Evolutionary conservation across 2,888 invertebrate species (phyloP), one percentile per base, ranked within the genome.

Genomic region (Machimus rusticus): DNA sequence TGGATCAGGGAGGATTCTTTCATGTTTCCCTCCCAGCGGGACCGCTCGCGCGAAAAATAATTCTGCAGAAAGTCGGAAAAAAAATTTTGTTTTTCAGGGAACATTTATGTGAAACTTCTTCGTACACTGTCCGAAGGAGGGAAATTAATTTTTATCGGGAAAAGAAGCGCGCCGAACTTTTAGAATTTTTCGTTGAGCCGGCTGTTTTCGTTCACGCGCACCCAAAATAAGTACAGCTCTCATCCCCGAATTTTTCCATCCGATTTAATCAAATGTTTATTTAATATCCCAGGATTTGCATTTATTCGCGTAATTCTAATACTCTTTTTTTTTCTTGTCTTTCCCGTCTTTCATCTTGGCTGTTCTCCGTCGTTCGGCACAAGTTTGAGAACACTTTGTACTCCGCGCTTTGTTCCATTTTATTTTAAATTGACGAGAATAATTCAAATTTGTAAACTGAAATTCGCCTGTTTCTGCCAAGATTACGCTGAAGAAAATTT

Each of bases 241-340:
- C 79, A 5, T 23, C 55, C 43, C 19, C 2, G 28, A 28, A 23
- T 16, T 43, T 23, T 39, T 43, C 23, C 43, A 39, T 39, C 39
- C 28, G 79, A 28, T 79, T 79, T 79, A 79, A 79, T 79, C 79
- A 79, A 51, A 79, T 79, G 79, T 79, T 79, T 79, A 79, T 79
- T 79, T 79, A 79, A 79, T 79, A 79, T 79, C 51, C 31, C 37
- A 12, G 16, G 79, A 66, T 66, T 66, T 66, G 66, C 66, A 66
- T 66, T 66, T 66, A 66, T 66, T 66, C 28, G 66, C 4, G 66
- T 19, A 66, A 66, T 23, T 66, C 66, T 28, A 28, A 66, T 28
- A 66, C 66, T 66, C 19, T 66, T 23, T 66, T 66, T 23, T 66
- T 66, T 66, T 55, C 19, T n/a, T n/a, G 5, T 55, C 19, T 6